Base-by-base conservation (phyloP, 1,140 invertebrate genomes). In the Drosophila triauraria region DNA sequence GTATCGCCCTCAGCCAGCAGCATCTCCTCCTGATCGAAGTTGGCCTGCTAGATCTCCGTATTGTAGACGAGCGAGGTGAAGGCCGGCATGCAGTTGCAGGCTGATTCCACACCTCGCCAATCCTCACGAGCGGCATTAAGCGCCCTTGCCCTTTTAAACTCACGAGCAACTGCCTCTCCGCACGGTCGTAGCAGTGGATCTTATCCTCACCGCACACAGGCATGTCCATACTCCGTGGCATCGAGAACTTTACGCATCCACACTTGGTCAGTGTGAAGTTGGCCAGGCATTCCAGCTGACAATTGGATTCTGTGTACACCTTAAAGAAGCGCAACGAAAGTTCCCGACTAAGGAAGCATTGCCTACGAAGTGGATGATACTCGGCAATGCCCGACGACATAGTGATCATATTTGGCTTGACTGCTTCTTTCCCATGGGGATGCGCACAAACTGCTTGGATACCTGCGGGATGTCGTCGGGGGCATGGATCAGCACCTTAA, bases 281-380 rank as follows among this genome's bases (percentile, higher is more conserved):
- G 2, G 96, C 94, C 67, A 96, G 93, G 77, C 96, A 97, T 93
- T 97, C 96, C 53, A 96, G 93, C 69, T 96, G 94, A 80, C 96
- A 97, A 84, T 96, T 97, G 40, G 94, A 94, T 85, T 97, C 96
- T 1, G 96, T 96, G 87, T 97, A 97, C 6, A 95, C 95, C 82
- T 95, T 94, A 80, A 95, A 96, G 84, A 94, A 96, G 53, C 93
- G 93, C 23, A 96, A 92, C 44, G 93, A 93, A 20, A 95, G 94
- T 79, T 96, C 95, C 15, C 91, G 91, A 44, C 94, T 93, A 43
- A 96, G 95, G 91, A 94, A 96, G 75, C 95, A 96, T 70, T 95
- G 94, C 3, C 95, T 93, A 75, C 94, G 93, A 17, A 60, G 51
- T 5, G 91, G 90, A 64, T 79, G 64, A 54, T 92, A 92, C 13